Evolutionary conservation across 2,888 invertebrate species (phyloP), one percentile per base, ranked within the genome.

Genomic region (Slavum lentiscoides): DNA sequence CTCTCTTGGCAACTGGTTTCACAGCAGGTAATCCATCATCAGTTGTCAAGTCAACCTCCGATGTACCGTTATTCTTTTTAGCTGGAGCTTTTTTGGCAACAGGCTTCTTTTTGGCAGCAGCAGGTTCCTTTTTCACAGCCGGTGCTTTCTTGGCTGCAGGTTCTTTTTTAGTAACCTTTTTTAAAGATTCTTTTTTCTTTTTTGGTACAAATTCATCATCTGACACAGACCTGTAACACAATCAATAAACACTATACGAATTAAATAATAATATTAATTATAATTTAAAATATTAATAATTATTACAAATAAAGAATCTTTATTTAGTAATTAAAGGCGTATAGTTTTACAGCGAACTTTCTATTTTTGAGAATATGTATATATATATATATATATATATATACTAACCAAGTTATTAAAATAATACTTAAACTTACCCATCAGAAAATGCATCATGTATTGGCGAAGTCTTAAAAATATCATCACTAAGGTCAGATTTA

Each of bases 181-280:
- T 66, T 13, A 82, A 62, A 21, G 82, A 67, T 39, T 64, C 75
- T 66, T 82, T 82, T 37, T 82, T 82, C 74, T 83, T 83, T 73
- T 73, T 82, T 8, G 68, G 62, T 11, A 69, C 67, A 59, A 74
- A 76, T 1, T 73, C 76, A 64, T 69, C 62, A 77, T 67, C 76
- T 11, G 82, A 82, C 55, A 73, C 23, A 64, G 76, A 61, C 7
- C 67, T 73, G 64, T 4, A 72, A 17, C 19, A 39, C 8, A 43
- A 43, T 11, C 7, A 43, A 43, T 59, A 43, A n/a, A 49, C 39
- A 59, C n/a, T 21, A 75, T 64, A 21, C 1, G 43, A 49, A 58
- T 49, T 23, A 17, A 43, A 58, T 39, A 43, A 58, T 39, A 30
- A 30, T 30, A 30, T 30, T 30, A 30, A 30, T 30, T 4, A 30